A percentile compares a stretch with the other conserved stretches of the same genome.
These are phyloP conservation scores for Trichogramma dendrolimi DNA, from an alignment of 2,888 invertebrate species.

Conservation along the genomic window DNA sequence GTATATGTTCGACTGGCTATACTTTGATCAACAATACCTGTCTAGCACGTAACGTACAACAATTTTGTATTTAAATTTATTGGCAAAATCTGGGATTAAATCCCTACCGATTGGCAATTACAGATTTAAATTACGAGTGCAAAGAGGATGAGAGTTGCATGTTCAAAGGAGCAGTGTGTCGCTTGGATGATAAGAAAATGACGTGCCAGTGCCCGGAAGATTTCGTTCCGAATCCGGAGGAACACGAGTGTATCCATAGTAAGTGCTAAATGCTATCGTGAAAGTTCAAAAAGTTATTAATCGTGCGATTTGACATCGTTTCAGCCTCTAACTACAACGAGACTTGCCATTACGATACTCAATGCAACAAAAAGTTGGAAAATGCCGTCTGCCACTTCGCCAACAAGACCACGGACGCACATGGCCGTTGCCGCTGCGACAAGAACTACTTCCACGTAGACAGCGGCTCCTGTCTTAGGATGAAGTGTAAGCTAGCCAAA, in stretches of 20 bases:
- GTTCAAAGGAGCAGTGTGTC: slow-evolving; percentile 30
- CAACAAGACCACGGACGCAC: neutral
- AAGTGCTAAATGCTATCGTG: slow-evolving; percentile 13
- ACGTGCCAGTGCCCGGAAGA: slow-evolving; percentile 31
- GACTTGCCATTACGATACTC: slow-evolving; percentile 33
- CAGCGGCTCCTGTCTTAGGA: slow-evolving; percentile 21
- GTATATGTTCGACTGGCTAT: slow-evolving; percentile 30
- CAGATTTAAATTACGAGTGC: slow-evolving; percentile 35
- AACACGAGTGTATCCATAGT: slow-evolving; percentile 32
- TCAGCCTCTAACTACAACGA: slow-evolving; percentile 19
- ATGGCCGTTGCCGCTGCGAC: slow-evolving; percentile 27
- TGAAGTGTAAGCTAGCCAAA: slow-evolving; percentile 25
- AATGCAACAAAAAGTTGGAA: slow-evolving; percentile 28
- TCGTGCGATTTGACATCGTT: no score
- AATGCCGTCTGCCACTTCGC: slow-evolving; percentile 27
- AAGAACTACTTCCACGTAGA: slow-evolving; percentile 22
- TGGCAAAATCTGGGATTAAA: no score
- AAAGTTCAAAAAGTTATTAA: no score
- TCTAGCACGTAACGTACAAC: slow-evolving; percentile 29
- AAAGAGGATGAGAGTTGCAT: slow-evolving; percentile 21
- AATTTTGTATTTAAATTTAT: no score
- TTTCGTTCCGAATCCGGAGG: slow-evolving; percentile 19
- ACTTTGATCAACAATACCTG: slow-evolving; percentile 28
- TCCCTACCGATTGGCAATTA: neutral
- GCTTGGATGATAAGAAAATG: neutral